Evolutionary conservation across 2,888 invertebrate genomes (phyloP).

Genomic region (Drymonia ruficornis): DNA sequence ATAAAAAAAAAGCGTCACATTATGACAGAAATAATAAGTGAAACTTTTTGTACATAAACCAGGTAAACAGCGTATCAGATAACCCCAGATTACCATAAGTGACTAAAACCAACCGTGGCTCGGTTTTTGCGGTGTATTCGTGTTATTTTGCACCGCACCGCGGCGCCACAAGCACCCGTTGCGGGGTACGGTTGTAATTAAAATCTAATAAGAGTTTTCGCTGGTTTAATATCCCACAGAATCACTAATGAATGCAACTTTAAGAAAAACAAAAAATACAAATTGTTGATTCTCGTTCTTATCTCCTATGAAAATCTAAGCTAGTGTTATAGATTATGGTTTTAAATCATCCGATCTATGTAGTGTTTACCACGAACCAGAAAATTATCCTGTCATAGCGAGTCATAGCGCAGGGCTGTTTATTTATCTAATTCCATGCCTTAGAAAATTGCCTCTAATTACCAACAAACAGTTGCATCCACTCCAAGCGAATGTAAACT

Average conservation of each 20-base stretch:
- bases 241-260: not conserved
- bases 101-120: not conserved
- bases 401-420: conserved; percentile 31
- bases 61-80: no score
- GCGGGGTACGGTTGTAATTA: not conserved
- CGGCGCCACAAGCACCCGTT: not conserved
- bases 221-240: not conserved
- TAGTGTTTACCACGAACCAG: conserved; percentile 24
- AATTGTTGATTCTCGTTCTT: no score
- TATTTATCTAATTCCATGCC: conserved; percentile 49
- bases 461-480: not conserved
- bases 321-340: not conserved
- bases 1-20: no score
- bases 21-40: no score
- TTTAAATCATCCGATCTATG: conserved; percentile 9
- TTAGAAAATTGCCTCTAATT: conserved; percentile 23
- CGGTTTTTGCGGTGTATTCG: not conserved
- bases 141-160: not conserved
- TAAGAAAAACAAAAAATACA: no score
- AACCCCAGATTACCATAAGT: no score
- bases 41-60: no score
- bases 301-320: not conserved
- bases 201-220: not conserved
- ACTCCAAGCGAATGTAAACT: conserved; percentile 6
- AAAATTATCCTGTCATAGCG: conserved; percentile 38